A percentile compares a stretch with the other conserved stretches of the same genome.
These are phyloP conservation scores for Aelia acuminata DNA, from an alignment of 2,888 invertebrate species.

Conservation along the genomic window DNA sequence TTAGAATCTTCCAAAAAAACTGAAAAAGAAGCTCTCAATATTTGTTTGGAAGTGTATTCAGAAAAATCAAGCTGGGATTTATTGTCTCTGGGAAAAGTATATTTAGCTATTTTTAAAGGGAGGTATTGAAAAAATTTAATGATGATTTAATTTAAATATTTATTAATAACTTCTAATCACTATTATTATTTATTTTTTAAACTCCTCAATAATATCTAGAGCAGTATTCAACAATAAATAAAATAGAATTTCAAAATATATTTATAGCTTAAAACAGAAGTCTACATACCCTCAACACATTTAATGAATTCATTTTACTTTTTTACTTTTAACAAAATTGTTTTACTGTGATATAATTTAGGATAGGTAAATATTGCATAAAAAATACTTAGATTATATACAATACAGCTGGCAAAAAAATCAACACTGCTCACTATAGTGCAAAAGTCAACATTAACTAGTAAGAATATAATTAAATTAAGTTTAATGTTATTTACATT, in stretches of 20 bases:
- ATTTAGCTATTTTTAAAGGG: slow-evolving; percentile 49
- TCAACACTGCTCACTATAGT: no score
- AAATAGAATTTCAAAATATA: neutral
- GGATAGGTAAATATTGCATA: no score
- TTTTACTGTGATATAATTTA: no score
- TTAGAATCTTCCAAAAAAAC: slow-evolving; percentile 41
- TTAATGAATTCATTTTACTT: no score
- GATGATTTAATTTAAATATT: neutral
- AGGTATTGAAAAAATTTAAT: neutral
- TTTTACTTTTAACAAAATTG: no score
- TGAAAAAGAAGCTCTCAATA: slow-evolving; percentile 52
- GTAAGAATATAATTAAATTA: no score
- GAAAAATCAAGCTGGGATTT: slow-evolving; percentile 46
- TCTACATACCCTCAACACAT: no score
- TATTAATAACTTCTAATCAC: neutral
- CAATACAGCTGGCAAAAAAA: no score
- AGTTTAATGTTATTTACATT: no score
- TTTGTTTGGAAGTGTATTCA: neutral
- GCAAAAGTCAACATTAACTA: no score
- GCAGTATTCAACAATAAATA: neutral
- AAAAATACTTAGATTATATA: no score
- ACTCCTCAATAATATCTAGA: neutral
- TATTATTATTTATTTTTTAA: neutral
- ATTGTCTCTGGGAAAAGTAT: slow-evolving; percentile 31
- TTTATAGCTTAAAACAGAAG: no score